Percentiles rank a stretch among this genome's conserved stretches.
phyloP scores from a whole-genome alignment of 2,797 vertebrate genomes.

The Capromys pilorides region DNA sequence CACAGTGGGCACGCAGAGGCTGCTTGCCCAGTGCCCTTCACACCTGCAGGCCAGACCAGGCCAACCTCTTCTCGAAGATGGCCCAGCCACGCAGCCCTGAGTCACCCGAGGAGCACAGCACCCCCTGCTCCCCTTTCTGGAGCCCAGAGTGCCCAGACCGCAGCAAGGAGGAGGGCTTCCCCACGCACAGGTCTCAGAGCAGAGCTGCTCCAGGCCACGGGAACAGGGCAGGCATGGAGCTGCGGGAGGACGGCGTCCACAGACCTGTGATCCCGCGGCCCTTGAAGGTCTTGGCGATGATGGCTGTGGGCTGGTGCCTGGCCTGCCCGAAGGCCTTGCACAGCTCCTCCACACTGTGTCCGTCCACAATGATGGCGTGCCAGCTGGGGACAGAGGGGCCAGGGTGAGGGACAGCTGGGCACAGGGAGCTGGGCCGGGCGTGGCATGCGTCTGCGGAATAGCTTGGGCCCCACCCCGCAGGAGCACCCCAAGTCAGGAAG shows the following conservation, averaged over 20 bases:
- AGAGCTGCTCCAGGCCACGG: fast-evolving
- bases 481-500: background rate
- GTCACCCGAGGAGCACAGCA: background rate
- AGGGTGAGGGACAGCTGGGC: background rate
- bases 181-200: too few relatives aligned
- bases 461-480: fast-evolving
- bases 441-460: background rate
- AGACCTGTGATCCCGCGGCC: conserved; percentile 96
- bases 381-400: conserved; percentile 86
- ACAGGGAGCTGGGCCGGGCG: background rate
- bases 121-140: background rate
- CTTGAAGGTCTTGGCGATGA: conserved; percentile 96
- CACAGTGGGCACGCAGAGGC: background rate
- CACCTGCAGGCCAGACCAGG: background rate
- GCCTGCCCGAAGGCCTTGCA: conserved; percentile 96
- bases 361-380: conserved; percentile 94
- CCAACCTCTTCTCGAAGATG: too few relatives aligned
- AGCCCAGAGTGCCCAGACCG: background rate
- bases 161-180: background rate
- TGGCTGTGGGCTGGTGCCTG: conserved; percentile 94
- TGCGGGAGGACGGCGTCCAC: background rate
- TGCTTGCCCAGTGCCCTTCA: background rate
- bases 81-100: background rate
- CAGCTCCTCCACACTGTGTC: conserved; percentile 97
- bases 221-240: background rate